These are phyloP conservation scores for Etheostoma perlongum DNA, from an alignment of 2,797 vertebrate species.

Conservation along the genomic window DNA sequence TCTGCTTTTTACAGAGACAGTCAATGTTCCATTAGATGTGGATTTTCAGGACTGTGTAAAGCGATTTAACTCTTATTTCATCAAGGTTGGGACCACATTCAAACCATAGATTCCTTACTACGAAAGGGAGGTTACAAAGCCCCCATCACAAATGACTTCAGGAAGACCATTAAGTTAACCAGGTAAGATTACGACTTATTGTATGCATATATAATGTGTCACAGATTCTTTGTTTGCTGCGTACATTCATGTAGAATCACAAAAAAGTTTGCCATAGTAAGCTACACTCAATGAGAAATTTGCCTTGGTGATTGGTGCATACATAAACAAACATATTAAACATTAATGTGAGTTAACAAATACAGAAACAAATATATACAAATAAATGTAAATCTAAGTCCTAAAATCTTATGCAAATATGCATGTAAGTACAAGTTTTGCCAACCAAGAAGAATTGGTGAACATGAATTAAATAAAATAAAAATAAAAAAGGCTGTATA, in stretches of 20 bases:
- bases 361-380: background rate
- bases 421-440: background rate
- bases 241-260: background rate
- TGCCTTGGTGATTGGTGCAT: no score
- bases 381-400: background rate
- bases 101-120: conserved; percentile 99
- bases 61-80: conserved; percentile 15
- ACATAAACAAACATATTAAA: no score
- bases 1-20: background rate
- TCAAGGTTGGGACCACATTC: conserved; percentile 99
- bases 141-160: conserved; percentile 99
- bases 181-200: conserved; percentile 84
- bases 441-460: background rate
- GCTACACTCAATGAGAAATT: no score
- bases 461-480: background rate
- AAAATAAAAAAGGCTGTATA: no score
- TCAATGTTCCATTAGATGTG: background rate
- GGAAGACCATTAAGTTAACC: conserved; percentile 99
- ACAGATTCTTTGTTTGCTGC: background rate
- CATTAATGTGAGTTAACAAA: no score
- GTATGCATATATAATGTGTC: background rate
- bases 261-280: no score
- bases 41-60: conserved; percentile 17
- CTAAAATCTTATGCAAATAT: no score
- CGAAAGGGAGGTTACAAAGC: conserved; percentile 99